A percentile compares a stretch with the other conserved stretches of the same genome.
Evolutionary conservation across 2,888 invertebrate genomes (phyloP).

Genomic region (Pharmacophagus antenor): DNA sequence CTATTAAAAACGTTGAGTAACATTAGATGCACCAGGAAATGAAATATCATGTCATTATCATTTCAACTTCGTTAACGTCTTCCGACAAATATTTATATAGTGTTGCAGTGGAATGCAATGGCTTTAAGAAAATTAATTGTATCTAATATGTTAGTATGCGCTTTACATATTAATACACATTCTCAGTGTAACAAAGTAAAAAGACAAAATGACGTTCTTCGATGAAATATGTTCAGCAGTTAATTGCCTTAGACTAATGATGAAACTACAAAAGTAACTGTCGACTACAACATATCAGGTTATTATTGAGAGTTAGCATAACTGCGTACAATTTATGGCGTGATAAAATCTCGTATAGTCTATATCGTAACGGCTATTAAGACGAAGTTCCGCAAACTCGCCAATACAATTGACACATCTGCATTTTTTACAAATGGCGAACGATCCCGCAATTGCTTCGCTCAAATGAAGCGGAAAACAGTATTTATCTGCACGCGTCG

Average conservation of each 20-base stretch:
- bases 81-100: too few species aligned
- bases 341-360: slow-evolving; percentile 41
- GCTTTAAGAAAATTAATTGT: too few species aligned
- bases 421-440: slow-evolving; percentile 32
- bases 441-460: slow-evolving; percentile 42
- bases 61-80: background rate
- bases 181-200: too few species aligned
- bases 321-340: slow-evolving; percentile 26
- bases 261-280: background rate
- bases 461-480: slow-evolving; percentile 57
- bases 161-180: too few species aligned
- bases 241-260: too few species aligned
- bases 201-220: too few species aligned
- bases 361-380: slow-evolving; percentile 38
- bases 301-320: background rate
- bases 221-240: too few species aligned
- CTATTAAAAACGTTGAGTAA: slow-evolving; percentile 10
- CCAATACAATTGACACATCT: slow-evolving; percentile 53
- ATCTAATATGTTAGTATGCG: too few species aligned
- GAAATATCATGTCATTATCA: too few species aligned
- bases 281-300: too few species aligned
- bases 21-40: background rate
- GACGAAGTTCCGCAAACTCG: slow-evolving; percentile 48
- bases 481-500: slow-evolving; percentile 68
- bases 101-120: too few species aligned